Evolutionary conservation across 2,113 vertebrate species (phyloP).

Genomic region (Gavia stellata): DNA sequence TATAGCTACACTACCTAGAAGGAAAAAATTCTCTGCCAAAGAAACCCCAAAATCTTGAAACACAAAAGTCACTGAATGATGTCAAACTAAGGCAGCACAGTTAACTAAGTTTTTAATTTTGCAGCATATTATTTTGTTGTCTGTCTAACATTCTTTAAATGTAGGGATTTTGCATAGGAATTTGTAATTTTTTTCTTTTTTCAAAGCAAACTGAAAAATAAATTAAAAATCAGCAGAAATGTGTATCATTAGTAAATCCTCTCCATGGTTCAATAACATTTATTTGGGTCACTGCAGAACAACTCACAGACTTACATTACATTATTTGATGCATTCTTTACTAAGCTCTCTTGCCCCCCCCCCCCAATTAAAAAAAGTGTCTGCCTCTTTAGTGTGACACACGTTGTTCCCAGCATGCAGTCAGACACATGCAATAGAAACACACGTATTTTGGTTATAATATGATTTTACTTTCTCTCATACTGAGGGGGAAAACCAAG

Average conservation of each 20-base stretch:
- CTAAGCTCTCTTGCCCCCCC: neutral
- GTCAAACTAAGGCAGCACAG: neutral
- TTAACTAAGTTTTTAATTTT: neutral
- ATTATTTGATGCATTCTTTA: neutral
- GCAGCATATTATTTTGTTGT: neutral
- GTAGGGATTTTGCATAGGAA: neutral
- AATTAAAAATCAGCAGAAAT: neutral
- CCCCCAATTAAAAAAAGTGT: neutral
- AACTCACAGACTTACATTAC: neutral
- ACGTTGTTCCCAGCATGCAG: neutral
- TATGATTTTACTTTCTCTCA: neutral
- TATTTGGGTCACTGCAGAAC: neutral
- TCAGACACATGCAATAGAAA: neutral
- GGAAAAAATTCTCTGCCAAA: neutral
- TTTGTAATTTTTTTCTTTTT: neutral
- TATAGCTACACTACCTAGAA: neutral
- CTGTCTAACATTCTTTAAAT: neutral
- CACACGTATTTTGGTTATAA: neutral
- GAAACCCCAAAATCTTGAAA: neutral
- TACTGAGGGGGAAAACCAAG: neutral
- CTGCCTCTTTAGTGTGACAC: neutral
- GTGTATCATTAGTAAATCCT: neutral
- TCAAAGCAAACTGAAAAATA: neutral
- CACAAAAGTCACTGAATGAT: neutral
- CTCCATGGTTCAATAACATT: neutral